phyloP scores from a whole-genome alignment of 2,113 vertebrate species.

The Megaleporinus macrocephalus region DNA sequence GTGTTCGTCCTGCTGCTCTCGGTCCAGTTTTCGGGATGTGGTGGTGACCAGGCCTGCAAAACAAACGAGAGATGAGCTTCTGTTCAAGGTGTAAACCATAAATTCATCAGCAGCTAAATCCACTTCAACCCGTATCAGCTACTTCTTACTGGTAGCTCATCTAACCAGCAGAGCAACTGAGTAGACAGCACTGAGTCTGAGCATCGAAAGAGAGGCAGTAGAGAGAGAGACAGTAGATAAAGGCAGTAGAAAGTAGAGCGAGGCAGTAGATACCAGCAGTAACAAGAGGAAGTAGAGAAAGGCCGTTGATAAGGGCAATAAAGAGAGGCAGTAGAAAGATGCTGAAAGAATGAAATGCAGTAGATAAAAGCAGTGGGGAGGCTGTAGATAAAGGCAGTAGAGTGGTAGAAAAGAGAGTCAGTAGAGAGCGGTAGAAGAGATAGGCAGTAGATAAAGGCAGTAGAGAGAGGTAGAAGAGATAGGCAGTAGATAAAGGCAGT shows the following conservation, averaged over 20 bases:
- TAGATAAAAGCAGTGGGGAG: not conserved
- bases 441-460: not conserved
- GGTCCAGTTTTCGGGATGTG: constrained; percentile 92
- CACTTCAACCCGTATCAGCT: no score
- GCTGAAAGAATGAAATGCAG: no score
- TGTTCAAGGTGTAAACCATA: no score
- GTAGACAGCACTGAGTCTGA: no score
- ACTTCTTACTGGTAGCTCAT: no score
- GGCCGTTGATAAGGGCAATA: not conserved
- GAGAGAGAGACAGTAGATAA: not conserved
- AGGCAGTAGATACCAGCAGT: not conserved
- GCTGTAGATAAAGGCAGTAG: not conserved
- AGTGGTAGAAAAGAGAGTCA: not conserved
- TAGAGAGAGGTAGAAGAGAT: not conserved
- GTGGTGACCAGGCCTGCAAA: constrained; percentile 90
- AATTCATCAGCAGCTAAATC: no score
- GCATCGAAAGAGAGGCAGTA: no score
- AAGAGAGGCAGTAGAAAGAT: no score
- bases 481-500: not conserved
- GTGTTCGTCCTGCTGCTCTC: constrained; percentile 95
- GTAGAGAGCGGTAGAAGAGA: not conserved
- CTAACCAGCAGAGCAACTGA: no score
- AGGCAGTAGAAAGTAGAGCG: not conserved
- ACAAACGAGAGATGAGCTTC: not conserved
- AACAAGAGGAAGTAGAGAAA: not conserved